phyloP scores from a whole-genome alignment of 2,113 vertebrate species.

The Acanthochromis polyacanthus region DNA sequence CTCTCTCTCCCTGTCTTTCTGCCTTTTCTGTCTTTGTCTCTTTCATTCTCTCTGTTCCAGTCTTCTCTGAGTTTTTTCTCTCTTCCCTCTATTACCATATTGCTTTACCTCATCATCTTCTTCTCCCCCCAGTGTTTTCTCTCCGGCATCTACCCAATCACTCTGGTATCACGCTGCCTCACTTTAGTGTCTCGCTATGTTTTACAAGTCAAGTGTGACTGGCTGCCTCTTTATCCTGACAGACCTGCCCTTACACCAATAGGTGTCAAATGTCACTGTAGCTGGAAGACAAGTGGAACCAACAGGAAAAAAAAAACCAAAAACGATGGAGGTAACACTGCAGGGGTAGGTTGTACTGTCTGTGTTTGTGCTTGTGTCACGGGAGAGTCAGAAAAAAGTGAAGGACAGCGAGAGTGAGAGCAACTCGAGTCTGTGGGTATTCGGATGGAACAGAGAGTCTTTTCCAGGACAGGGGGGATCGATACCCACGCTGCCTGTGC shows the following conservation, averaged over 20 bases:
- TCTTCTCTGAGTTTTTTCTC: constrained; percentile 9
- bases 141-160: not conserved
- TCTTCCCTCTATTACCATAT: not conserved
- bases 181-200: not conserved
- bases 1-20: constrained; percentile 43
- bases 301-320: constrained; percentile 2
- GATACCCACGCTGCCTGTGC: constrained; percentile 36
- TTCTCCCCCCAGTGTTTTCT: not conserved
- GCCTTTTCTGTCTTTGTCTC: constrained; percentile 43
- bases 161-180: constrained; percentile 5
- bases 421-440: constrained; percentile 40
- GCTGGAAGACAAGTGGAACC: not conserved
- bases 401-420: constrained; percentile 14
- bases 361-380: constrained; percentile 35
- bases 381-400: constrained; percentile 15
- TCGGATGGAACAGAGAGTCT: constrained; percentile 46
- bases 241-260: constrained; percentile 27
- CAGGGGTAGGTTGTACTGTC: not conserved
- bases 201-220: constrained; percentile 29
- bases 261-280: constrained; percentile 51
- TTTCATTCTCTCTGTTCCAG: constrained; percentile 39
- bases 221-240: constrained; percentile 31
- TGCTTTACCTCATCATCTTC: constrained; percentile 11
- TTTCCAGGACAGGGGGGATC: constrained; percentile 53
- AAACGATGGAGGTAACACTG: constrained; percentile 7